Base-by-base conservation (phyloP, 2,797 vertebrate species). In the Catharus ustulatus region DNA sequence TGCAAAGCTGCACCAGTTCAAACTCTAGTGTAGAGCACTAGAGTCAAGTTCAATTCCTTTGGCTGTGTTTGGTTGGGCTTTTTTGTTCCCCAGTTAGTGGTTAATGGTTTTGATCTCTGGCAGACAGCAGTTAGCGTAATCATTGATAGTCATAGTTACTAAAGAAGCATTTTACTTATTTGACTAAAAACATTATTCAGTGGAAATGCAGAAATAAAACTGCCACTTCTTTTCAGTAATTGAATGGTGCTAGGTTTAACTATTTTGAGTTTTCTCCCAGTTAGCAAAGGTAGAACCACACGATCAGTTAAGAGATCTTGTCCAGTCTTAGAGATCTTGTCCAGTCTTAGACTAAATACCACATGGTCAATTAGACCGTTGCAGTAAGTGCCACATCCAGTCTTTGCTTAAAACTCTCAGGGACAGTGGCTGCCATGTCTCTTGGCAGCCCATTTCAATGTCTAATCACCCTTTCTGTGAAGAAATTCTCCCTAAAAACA, bases 271-370 rank as follows among this genome's bases (percentile, higher is more conserved):
- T 46, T 87, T 72, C 8, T 81, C 9, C 15, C 1, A 10, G 11
- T 61, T 49, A 48, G 27, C 58, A 48, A 14, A 77, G 30, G 15
- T 4, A 11, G 11, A 40, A 10, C 52, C n/a, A 27, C 18, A 32
- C 26, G 14, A 36, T 66, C 34, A 14, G 1, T 46, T 52, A 59
- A 40, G n/a, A 78, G 59, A 16, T 34, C 7, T 40, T 0, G 0
- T 66, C 34, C 34, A 36, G 7, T 38, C 30, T 46, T 32, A 42
- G 30, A 27, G n/a, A n/a, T n/a, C n/a, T n/a, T n/a, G n/a, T n/a
- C 34, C 34, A 36, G 7, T 38, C 30, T 46, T 32, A 42, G 30
- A 27, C 15, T 26, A 30, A 15, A 23, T 21, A 59, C 30, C 11
- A 34, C 12, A 20, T 51, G 49, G 34, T 64, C 51, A 45, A 13